Conservation (phyloP, 2,888 invertebrate species). For the Eupeodes luniger region DNA sequence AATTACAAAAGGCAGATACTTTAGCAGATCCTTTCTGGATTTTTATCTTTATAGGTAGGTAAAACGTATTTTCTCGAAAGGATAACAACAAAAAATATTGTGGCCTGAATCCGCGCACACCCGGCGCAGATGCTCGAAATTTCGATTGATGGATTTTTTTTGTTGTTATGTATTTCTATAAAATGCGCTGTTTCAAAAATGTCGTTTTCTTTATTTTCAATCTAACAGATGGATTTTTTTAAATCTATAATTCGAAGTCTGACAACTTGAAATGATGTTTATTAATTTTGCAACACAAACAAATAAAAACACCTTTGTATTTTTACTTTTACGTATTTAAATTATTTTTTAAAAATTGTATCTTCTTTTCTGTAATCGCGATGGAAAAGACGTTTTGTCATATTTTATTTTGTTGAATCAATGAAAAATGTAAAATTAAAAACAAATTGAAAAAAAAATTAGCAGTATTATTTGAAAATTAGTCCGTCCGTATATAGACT, state of each 20-base stretch:
- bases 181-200: slow-evolving; percentile 63
- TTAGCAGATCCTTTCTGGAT: slow-evolving; percentile 38
- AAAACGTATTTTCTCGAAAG: slow-evolving; percentile 46
- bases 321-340: not conserved
- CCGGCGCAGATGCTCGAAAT: slow-evolving; percentile 74
- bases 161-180: slow-evolving; percentile 10
- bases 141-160: slow-evolving; percentile 57
- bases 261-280: not conserved
- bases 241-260: not conserved
- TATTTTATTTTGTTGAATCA: slow-evolving; percentile 6
- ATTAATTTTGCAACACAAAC: too few species aligned
- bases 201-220: slow-evolving; percentile 33
- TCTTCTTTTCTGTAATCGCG: slow-evolving; percentile 4
- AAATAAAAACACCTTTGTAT: not conserved
- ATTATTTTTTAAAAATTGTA: slow-evolving; percentile 8
- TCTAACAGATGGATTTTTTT: slow-evolving; percentile 48
- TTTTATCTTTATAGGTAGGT: slow-evolving; percentile 13
- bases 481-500: slow-evolving; percentile 48
- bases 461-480: slow-evolving; percentile 38
- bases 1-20: slow-evolving; percentile 40
- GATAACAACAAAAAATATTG: slow-evolving; percentile 60
- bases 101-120: slow-evolving; percentile 69
- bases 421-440: slow-evolving; percentile 61
- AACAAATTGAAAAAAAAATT: slow-evolving; percentile 66
- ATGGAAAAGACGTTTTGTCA: not conserved